Evolutionary conservation across 2,888 invertebrate species (phyloP), one percentile per base, ranked within the genome.

Genomic region (Lasioglossum vierecki): DNA sequence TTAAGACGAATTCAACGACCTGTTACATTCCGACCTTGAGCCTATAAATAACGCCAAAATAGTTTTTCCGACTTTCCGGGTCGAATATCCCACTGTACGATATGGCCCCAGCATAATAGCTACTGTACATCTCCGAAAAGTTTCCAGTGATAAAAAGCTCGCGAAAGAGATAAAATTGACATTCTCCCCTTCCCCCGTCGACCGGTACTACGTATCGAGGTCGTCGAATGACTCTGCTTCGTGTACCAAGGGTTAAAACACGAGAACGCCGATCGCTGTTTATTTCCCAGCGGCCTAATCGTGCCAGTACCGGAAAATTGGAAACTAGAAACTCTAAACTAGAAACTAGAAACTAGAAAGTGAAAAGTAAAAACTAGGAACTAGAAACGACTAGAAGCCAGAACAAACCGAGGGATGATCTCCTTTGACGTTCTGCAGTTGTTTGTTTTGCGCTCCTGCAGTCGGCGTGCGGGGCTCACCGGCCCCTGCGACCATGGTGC

Each of bases 381-480:
- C 6, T 30, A 63, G 6, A 63, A 63, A 2, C 2, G 30, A 15
- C 22, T 66, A 35, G 35, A n/a, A 18, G 13, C 11, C 2, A 26
- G 26, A 41, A 77, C 83, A 18, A 96, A 97, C 97, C 96, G 97
- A 97, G 93, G 97, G 97, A 95, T 97, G 97, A 94, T 97, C 95
- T 88, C 95, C 96, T 95, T 97, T 97, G 96, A 97, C 97, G 96
- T 97, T 97, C 93, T 97, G 97, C 89, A 97, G 96, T 92, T 97
- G 97, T 93, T 97, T 97, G 96, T 97, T 97, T 95, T 97, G 97
- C 5, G 96, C 96, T 76, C 94, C 94, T 72, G 97, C 96, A 94
- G 94, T 97, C 94, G 94, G 97, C 94, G 95, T 94, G 26, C 94
- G 93, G 11, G 95, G 92, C 93, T 95, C 95, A 91, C 94, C 92